phyloP scores from a whole-genome alignment of 2,113 vertebrate species.

The Channa maculata region DNA sequence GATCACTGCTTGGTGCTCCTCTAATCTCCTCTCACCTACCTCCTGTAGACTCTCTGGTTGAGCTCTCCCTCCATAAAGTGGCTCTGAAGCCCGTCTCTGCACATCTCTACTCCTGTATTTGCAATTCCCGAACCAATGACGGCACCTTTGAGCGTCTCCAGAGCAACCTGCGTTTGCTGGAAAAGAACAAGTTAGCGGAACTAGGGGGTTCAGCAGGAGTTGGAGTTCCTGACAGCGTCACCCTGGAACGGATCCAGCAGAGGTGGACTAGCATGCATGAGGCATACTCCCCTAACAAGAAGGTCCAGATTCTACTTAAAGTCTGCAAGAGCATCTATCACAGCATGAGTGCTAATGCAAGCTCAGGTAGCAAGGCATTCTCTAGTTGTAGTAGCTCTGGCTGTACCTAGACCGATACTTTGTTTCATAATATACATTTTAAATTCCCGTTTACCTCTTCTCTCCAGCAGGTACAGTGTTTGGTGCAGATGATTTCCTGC shows the following conservation, averaged over 20 bases:
- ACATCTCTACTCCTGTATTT: slow-evolving; percentile 84
- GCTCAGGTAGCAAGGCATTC: slow-evolving; percentile 65
- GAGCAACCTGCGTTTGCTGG: slow-evolving; percentile 71
- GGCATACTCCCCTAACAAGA: slow-evolving; percentile 88
- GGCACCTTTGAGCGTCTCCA: slow-evolving; percentile 71
- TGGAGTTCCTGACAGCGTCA: slow-evolving; percentile 78
- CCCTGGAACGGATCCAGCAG: slow-evolving; percentile 84
- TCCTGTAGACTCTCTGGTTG: slow-evolving; percentile 83
- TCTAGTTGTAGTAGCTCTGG: background rate
- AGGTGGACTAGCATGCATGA: slow-evolving; percentile 83
- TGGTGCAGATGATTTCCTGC: slow-evolving; percentile 91
- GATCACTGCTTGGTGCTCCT: fast-evolving
- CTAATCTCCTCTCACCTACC: background rate
- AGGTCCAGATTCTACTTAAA: slow-evolving; percentile 87
- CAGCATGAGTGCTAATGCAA: slow-evolving; percentile 83
- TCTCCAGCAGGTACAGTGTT: slow-evolving; percentile 79
- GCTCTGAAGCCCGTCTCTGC: slow-evolving; percentile 85
- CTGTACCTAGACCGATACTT: background rate
- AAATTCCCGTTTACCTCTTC: background rate
- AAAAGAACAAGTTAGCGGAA: slow-evolving; percentile 66
- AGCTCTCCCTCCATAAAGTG: slow-evolving; percentile 86
- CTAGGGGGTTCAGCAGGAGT: slow-evolving; percentile 73
- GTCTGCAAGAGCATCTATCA: slow-evolving; percentile 89
- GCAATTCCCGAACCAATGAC: slow-evolving; percentile 64
- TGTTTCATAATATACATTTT: background rate